Conservation (phyloP, 2,888 invertebrate species). For the Suillia variegata region DNA sequence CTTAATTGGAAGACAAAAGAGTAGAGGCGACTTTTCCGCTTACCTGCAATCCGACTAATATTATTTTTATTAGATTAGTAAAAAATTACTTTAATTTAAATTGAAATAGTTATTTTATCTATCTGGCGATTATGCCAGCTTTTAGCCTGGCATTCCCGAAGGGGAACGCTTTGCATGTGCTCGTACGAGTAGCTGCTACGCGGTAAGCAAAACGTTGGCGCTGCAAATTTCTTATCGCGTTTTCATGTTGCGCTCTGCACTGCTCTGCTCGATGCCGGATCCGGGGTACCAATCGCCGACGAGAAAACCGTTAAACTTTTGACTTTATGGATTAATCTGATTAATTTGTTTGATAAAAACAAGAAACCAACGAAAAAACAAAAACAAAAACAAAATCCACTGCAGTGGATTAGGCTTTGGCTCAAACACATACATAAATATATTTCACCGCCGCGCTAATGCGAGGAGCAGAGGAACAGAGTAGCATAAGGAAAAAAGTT, state of each 20-base stretch:
- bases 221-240: not conserved
- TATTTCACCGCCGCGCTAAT: no score
- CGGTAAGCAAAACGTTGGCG: not conserved
- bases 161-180: not conserved
- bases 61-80: not conserved
- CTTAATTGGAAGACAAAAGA: no score
- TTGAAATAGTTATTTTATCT: not conserved
- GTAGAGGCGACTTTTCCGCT: no score
- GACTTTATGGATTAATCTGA: conserved; percentile 52
- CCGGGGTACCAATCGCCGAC: not conserved
- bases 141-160: not conserved
- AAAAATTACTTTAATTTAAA: not conserved
- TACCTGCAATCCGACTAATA: no score
- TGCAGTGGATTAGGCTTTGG: conserved; percentile 21
- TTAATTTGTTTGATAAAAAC: conserved; percentile 53
- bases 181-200: not conserved
- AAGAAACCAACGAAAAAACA: no score
- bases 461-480: no score
- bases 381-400: no score
- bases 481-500: no score
- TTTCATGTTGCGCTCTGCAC: not conserved
- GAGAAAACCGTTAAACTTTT: conserved; percentile 43
- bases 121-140: not conserved
- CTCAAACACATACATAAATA: no score
- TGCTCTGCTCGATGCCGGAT: not conserved